phyloP scores from a whole-genome alignment of 2,888 invertebrate species.

The Drosophila borealis region DNA sequence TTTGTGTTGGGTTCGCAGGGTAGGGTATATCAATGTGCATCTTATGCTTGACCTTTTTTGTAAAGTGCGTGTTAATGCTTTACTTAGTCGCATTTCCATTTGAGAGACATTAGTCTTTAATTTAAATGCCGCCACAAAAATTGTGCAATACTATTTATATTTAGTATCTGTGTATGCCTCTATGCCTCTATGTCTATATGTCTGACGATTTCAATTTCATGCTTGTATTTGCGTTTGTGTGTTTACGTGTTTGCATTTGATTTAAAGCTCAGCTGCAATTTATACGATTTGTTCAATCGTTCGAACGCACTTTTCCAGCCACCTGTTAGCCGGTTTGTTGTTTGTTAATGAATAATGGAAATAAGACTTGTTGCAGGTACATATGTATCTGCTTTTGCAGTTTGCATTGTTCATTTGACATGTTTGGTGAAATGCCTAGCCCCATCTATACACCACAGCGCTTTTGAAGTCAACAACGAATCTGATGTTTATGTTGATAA shows the following conservation, averaged over 20 bases:
- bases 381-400: background rate
- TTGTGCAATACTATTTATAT: constrained; percentile 40
- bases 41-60: background rate
- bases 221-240: constrained; percentile 2
- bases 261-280: constrained; percentile 41
- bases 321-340: constrained; percentile 36
- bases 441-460: constrained; percentile 10
- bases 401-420: constrained; percentile 45
- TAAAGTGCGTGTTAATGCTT: background rate
- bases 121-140: constrained; percentile 25
- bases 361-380: constrained; percentile 5
- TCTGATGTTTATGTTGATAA: constrained; percentile 37
- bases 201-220: constrained; percentile 28
- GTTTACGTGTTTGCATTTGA: constrained; percentile 19
- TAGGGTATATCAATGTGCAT: constrained; percentile 21
- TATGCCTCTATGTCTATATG: constrained; percentile 10
- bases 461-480: constrained; percentile 62
- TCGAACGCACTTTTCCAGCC: constrained; percentile 38
- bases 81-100: constrained; percentile 8
- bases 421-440: constrained; percentile 59
- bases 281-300: constrained; percentile 38
- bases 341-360: constrained; percentile 41
- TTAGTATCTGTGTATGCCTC: constrained; percentile 5
- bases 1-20: too few species aligned
- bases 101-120: constrained; percentile 25